Base-by-base conservation (phyloP, 2,888 invertebrate genomes). In the Arge pagana region DNA sequence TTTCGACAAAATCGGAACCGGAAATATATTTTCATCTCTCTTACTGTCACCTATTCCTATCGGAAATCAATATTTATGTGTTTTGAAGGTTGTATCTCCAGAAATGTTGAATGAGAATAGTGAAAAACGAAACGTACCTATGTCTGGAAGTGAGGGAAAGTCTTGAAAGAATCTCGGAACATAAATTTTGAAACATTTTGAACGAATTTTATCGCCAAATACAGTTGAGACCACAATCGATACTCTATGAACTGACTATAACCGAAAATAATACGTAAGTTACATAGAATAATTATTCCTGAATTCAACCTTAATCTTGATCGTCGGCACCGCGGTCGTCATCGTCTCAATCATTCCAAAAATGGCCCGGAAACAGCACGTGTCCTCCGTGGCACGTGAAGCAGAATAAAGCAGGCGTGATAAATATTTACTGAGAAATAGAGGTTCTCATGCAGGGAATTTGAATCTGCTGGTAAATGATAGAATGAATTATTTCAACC, bases 341-440 rank as follows among this genome's bases (percentile, higher is more conserved):
- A 7, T 37, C 37, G 21, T n/a, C n/a, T n/a, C n/a, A n/a, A n/a
- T n/a, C n/a, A n/a, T n/a, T n/a, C n/a, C n/a, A n/a, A n/a, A n/a
- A n/a, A n/a, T n/a, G n/a, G n/a, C n/a, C n/a, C n/a, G n/a, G n/a
- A n/a, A n/a, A n/a, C n/a, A n/a, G n/a, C n/a, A n/a, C n/a, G n/a
- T n/a, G n/a, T n/a, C n/a, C n/a, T n/a, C n/a, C n/a, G n/a, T n/a
- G n/a, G n/a, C n/a, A n/a, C n/a, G n/a, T n/a, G n/a, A n/a, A n/a
- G n/a, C n/a, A n/a, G n/a, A n/a, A n/a, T n/a, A n/a, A n/a, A n/a
- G n/a, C n/a, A n/a, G n/a, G 39, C 28, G 39, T 49, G 28, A 49
- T 49, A 49, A 37, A 49, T 30, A 49, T 39, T 30, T 39, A 49
- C 49, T 39, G 19, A 39, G 37, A 48, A 48, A 36, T 26, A 18